Evolutionary conservation across 2,888 invertebrate genomes (phyloP).

Genomic region (Morinoia aosen): DNA sequence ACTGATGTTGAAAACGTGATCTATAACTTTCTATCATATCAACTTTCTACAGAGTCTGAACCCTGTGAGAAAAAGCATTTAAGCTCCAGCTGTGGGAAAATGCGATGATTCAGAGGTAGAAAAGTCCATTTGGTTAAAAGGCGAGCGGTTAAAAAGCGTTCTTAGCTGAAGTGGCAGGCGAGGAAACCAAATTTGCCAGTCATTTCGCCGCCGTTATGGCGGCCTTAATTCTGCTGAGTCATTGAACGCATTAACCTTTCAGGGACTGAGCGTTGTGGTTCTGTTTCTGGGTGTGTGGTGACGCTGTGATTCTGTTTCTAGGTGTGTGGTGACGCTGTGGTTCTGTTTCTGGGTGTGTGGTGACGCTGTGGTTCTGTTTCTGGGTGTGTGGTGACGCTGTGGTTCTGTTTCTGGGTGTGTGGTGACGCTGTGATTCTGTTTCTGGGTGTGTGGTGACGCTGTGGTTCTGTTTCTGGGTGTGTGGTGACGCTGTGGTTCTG

Average conservation of each 20-base stretch:
- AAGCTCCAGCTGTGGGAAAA: background rate
- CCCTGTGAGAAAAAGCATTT: background rate
- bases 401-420: background rate
- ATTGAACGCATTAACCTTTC: background rate
- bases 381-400: background rate
- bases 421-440: background rate
- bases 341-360: background rate
- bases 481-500: background rate
- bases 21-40: background rate
- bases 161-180: background rate
- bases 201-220: background rate
- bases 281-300: too few species aligned
- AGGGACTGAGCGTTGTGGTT: background rate
- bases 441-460: background rate
- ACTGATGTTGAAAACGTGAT: too few species aligned
- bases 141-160: background rate
- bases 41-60: background rate
- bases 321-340: background rate
- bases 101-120: background rate
- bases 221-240: background rate
- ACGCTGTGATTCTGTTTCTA: too few species aligned
- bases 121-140: background rate
- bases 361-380: background rate
- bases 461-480: background rate
- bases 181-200: background rate